phyloP scores from a whole-genome alignment of 2,888 invertebrate species.

The Phyllotreta cruciferae region DNA sequence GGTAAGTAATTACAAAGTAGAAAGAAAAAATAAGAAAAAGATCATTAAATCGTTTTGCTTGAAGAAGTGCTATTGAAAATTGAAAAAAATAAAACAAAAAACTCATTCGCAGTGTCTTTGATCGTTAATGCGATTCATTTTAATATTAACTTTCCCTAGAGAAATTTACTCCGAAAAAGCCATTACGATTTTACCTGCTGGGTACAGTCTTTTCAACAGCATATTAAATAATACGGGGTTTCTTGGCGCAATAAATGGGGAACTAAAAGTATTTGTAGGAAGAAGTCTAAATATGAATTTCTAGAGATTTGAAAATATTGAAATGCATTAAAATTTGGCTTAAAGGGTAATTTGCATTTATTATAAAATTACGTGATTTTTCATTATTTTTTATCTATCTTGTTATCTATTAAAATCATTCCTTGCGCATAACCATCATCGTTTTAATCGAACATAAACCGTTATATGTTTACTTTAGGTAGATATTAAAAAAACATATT shows the following conservation, averaged over 20 bases:
- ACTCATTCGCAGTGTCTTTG: slow-evolving; percentile 15
- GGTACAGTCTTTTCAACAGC: background rate
- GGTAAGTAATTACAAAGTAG: background rate
- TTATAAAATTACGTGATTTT: too few species aligned
- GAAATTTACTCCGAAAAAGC: slow-evolving; percentile 11
- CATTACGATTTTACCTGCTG: slow-evolving; percentile 6
- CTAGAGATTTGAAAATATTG: too few species aligned
- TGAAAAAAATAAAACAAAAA: slow-evolving; percentile 12
- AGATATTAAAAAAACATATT: too few species aligned
- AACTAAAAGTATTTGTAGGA: too few species aligned
- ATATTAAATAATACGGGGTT: slow-evolving; percentile 2
- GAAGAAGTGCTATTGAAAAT: slow-evolving; percentile 15
- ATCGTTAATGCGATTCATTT: slow-evolving; percentile 16
- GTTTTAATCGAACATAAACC: too few species aligned
- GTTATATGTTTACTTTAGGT: too few species aligned
- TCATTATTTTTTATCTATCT: too few species aligned
- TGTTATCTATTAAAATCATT: too few species aligned
- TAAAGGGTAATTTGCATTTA: too few species aligned
- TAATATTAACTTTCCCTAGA: slow-evolving; percentile 19
- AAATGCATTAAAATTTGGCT: too few species aligned
- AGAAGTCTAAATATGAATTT: too few species aligned
- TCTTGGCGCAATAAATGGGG: background rate
- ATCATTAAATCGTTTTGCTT: slow-evolving; percentile 4
- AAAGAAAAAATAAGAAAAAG: slow-evolving; percentile 10
- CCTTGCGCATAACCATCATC: too few species aligned